phyloP scores from a whole-genome alignment of 2,797 vertebrate genomes.

The Premnoplex brunnescens region DNA sequence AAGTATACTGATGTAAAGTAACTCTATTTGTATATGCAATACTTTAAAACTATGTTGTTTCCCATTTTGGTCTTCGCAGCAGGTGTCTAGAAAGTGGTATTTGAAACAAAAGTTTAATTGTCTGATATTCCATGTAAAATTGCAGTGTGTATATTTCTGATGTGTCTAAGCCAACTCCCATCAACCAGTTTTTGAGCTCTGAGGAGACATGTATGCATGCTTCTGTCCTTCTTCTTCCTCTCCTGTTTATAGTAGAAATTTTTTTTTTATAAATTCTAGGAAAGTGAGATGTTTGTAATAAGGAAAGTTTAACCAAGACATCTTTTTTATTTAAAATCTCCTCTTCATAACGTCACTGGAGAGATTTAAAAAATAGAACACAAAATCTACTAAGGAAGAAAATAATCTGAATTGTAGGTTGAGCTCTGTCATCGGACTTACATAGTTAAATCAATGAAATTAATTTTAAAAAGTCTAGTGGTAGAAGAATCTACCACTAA shows the following conservation, averaged over 20 bases:
- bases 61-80: neutral
- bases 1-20: neutral
- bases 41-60: neutral
- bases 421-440: constrained; percentile 83
- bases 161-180: neutral
- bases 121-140: neutral
- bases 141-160: neutral
- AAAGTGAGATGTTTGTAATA: neutral
- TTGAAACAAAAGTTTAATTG: neutral
- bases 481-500: too few species aligned
- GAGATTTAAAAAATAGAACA: neutral
- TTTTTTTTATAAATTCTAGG: neutral
- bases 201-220: neutral
- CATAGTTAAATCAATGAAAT: constrained; percentile 74
- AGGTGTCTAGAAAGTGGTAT: neutral
- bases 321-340: neutral
- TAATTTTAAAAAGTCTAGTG: neutral
- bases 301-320: neutral
- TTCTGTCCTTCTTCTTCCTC: neutral
- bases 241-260: neutral
- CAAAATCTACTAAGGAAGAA: neutral
- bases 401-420: constrained; percentile 3
- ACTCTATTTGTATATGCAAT: neutral
- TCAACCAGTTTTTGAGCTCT: neutral
- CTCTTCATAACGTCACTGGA: neutral